Percentiles rank a stretch among this genome's conserved stretches.
phyloP scores from a whole-genome alignment of 2,113 vertebrate genomes.

The Beaufortia kweichowensis region DNA sequence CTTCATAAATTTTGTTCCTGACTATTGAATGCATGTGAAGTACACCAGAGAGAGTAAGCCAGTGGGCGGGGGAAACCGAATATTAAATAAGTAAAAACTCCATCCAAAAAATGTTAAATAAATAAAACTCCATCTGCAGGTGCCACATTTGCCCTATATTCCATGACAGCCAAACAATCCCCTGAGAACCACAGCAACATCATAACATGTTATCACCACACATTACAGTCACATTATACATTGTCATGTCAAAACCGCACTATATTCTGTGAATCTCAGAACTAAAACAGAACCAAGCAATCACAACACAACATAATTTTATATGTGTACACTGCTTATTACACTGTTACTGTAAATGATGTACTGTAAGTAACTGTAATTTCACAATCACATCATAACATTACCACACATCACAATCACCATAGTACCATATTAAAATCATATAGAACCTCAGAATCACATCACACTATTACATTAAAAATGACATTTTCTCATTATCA shows the following conservation, averaged over 20 bases:
- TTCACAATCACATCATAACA: background rate
- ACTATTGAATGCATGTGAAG: too few species aligned
- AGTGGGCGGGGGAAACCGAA: too few species aligned
- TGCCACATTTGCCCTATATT: constrained; percentile 57
- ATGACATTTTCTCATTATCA: background rate
- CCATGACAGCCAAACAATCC: constrained; percentile 63
- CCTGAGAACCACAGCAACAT: constrained; percentile 57
- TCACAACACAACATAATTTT: too few species aligned
- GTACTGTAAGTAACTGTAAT: background rate
- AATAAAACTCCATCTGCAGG: constrained; percentile 42
- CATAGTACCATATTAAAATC: background rate
- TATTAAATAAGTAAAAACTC: too few species aligned
- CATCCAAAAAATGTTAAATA: too few species aligned
- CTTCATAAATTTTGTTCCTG: too few species aligned
- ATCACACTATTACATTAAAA: background rate
- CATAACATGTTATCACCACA: constrained; percentile 66
- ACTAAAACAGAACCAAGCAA: too few species aligned
- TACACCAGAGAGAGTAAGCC: too few species aligned
- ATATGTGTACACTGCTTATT: too few species aligned
- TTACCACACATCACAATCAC: background rate
- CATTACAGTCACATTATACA: background rate
- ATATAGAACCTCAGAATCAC: background rate
- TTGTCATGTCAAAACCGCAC: background rate
- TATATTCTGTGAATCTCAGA: too few species aligned
- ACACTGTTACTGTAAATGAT: too few species aligned